phyloP scores from a whole-genome alignment of 1,140 invertebrate genomes.

The Brachionus calyciflorus region DNA sequence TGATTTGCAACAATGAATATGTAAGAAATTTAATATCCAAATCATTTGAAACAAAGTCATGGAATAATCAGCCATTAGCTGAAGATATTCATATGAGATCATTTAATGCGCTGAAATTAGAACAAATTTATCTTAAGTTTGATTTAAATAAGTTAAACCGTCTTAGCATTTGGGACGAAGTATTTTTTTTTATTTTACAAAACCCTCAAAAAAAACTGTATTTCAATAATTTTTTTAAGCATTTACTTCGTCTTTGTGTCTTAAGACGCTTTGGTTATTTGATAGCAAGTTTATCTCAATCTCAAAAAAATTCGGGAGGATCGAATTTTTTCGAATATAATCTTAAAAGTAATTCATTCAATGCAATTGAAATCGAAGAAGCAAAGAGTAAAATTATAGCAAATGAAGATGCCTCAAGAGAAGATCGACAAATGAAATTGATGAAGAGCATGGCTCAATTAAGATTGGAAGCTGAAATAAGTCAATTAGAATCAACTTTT shows the following conservation, averaged over 20 bases:
- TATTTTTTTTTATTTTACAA: no score
- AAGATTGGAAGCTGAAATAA: conserved; percentile 72
- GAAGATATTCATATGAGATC: conserved; percentile 59
- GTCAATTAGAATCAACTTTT: conserved; percentile 66
- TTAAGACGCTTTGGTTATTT: conserved; percentile 58
- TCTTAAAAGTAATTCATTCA: not conserved
- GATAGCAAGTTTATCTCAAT: conserved; percentile 50
- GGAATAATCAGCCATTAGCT: conserved; percentile 52
- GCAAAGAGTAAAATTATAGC: not conserved
- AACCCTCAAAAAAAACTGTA: no score
- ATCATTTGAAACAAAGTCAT: conserved; percentile 28
- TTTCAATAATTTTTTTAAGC: conserved; percentile 49
- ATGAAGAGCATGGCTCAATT: conserved; percentile 74
- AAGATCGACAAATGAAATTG: conserved; percentile 54
- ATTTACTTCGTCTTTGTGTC: conserved; percentile 55
- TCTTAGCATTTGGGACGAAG: conserved; percentile 46
- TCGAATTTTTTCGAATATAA: conserved; percentile 30
- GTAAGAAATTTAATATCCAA: conserved; percentile 17
- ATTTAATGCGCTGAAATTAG: conserved; percentile 55
- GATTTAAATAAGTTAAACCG: conserved; percentile 46
- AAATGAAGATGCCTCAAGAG: not conserved
- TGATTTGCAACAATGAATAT: conserved; percentile 16
- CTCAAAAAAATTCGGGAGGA: not conserved
- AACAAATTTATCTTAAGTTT: conserved; percentile 54
- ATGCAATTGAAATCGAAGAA: not conserved